Conservation (phyloP, 1,140 invertebrate genomes). For the Potamilus streckersoni region DNA sequence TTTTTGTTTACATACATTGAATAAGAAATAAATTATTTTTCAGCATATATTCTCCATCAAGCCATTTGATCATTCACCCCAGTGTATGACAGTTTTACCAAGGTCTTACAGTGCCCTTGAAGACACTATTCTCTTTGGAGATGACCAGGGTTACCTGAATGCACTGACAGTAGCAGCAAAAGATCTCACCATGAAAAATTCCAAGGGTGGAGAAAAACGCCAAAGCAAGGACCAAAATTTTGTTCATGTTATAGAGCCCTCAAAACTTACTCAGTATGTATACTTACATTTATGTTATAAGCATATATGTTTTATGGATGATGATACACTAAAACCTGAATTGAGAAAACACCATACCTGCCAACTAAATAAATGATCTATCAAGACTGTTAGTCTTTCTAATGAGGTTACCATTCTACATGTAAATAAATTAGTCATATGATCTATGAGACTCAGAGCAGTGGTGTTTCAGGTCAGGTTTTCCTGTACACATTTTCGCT, state of each 20-base stretch:
- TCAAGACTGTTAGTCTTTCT: too few species aligned
- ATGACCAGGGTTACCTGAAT: conserved; percentile 65
- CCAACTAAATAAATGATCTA: too few species aligned
- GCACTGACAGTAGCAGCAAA: conserved; percentile 58
- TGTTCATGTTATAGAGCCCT: conserved; percentile 50
- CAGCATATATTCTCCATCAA: conserved; percentile 63
- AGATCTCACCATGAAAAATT: conserved; percentile 63
- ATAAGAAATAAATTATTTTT: conserved; percentile 3
- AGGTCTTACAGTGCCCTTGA: conserved; percentile 39
- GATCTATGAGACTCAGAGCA: too few species aligned
- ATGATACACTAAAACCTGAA: too few species aligned
- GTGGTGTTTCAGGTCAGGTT: too few species aligned
- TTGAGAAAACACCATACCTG: too few species aligned
- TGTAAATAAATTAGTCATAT: too few species aligned
- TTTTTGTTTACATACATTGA: too few species aligned
- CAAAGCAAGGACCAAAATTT: conserved; percentile 38
- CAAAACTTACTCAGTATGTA: conserved; percentile 36
- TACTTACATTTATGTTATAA: too few species aligned
- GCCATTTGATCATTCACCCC: conserved; percentile 62
- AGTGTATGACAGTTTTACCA: conserved; percentile 59
- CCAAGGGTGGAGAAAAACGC: conserved; percentile 51
- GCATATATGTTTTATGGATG: too few species aligned
- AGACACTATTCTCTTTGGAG: conserved; percentile 62
- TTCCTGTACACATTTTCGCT: too few species aligned
- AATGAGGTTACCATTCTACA: too few species aligned